A percentile compares a stretch with the other conserved stretches of the same genome.
phyloP scores from a whole-genome alignment of 2,888 invertebrate genomes.

The Lathronympha strigana region DNA sequence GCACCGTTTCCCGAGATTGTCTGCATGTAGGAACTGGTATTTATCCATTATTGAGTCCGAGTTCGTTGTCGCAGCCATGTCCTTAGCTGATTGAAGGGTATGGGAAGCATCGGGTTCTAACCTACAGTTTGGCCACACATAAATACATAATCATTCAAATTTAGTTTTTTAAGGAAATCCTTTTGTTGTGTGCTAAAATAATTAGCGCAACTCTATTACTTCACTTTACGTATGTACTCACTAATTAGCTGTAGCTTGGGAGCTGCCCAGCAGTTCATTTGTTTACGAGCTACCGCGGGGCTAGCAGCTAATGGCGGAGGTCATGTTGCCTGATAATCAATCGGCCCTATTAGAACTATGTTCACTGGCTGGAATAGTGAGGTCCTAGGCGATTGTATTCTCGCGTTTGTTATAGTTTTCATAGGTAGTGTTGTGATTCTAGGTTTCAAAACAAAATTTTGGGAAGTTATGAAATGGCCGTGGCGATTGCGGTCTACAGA shows the following conservation, averaged over 20 bases:
- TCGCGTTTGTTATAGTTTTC: background rate
- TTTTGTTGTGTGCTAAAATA: constrained; percentile 4
- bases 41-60: too few species aligned
- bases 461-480: constrained; percentile 47
- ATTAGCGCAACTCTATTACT: constrained; percentile 17
- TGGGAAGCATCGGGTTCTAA: too few species aligned
- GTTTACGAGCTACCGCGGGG: constrained; percentile 30
- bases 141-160: too few species aligned
- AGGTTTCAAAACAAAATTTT: constrained; percentile 39
- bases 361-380: background rate
- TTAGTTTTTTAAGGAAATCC: background rate
- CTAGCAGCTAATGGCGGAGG: constrained; percentile 20
- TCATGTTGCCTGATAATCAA: constrained; percentile 29
- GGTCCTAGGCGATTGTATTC: constrained; percentile 2
- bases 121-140: too few species aligned
- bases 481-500: constrained; percentile 44
- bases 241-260: constrained; percentile 12
- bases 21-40: too few species aligned
- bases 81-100: too few species aligned
- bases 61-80: too few species aligned
- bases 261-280: constrained; percentile 31
- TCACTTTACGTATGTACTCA: constrained; percentile 1
- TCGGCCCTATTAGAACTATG: constrained; percentile 18
- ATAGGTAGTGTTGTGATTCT: constrained; percentile 23
- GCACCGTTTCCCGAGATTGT: too few species aligned